These are phyloP conservation scores for Plecturocebus donacophilus DNA, from an alignment of 2,113 vertebrate species.

Conservation along the genomic window DNA sequence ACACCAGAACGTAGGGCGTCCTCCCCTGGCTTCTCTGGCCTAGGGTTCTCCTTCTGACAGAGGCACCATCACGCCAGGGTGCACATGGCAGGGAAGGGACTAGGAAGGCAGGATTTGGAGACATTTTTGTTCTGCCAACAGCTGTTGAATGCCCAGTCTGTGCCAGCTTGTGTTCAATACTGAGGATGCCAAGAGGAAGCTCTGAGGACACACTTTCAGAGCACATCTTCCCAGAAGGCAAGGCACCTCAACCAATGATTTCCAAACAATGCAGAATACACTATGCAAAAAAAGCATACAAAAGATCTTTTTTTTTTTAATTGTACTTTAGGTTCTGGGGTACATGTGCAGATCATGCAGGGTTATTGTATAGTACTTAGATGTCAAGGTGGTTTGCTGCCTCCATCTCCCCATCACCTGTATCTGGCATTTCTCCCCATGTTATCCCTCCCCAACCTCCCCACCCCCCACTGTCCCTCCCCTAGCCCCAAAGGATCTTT, in stretches of 20 bases:
- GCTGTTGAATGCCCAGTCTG: neutral
- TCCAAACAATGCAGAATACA: neutral
- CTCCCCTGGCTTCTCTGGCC: neutral
- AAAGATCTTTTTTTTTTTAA: neutral
- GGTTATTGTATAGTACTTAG: no score
- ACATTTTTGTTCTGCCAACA: neutral
- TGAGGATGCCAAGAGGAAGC: neutral
- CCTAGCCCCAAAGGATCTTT: neutral
- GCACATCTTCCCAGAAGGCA: neutral
- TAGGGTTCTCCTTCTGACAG: neutral
- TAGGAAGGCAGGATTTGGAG: neutral
- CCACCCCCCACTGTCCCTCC: no score
- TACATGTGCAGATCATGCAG: no score
- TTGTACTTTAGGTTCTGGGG: no score
- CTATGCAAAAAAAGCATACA: fast-evolving
- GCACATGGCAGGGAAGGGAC: neutral
- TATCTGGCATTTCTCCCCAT: no score
- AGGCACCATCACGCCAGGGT: neutral
- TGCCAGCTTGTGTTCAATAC: neutral
- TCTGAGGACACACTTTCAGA: neutral
- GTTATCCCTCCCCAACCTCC: no score
- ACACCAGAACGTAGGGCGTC: neutral
- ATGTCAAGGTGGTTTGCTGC: no score
- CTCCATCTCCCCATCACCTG: no score
- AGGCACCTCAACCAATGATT: neutral